Evolutionary conservation across 2,113 vertebrate genomes (phyloP), one percentile per base, ranked within the genome.

Genomic region (Trogon melanurus): DNA sequence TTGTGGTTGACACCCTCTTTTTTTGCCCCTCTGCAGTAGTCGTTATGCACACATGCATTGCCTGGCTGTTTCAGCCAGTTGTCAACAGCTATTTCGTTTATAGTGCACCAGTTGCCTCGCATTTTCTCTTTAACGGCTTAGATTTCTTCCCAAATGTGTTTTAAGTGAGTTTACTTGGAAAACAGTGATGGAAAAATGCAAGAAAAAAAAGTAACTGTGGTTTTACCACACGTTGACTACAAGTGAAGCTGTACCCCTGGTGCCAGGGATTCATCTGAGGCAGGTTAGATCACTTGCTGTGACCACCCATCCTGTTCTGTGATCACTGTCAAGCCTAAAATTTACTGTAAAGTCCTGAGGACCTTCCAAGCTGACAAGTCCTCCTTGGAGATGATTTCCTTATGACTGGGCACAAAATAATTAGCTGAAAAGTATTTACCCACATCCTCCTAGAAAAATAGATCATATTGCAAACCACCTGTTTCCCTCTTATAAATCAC

Each of bases 381-480:
- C n/a, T 69, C 29, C 83, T 93, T 44, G 53, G 62, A 85, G 51
- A 60, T 65, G 0, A 53, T 75, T 81, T 90, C 15, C 64, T 87
- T 75, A 15, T 34, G 29, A 32, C 67, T 88, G 90, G 60, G 75
- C 2, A 16, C 82, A 91, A 91, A 93, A 88, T 84, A 96, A 95
- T 94, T 86, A 94, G 53, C 41, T 95, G 83, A 88, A 84, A 91
- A 86, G 53, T 79, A 81, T 89, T 94, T 94, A 93, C 91, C 85
- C 85, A 57, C 61, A 74, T 81, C 57, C 19, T 86, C 8, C 50
- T 84, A 65, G 45, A 91, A 88, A 96, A 94, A 91, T 41, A 95
- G 87, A 86, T 97, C 89, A 38, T 97, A 71, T 96, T 96, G 50
- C 87, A 86, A 84, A 95, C 85, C 87, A 95, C 53, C 70, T 57